These are phyloP conservation scores for Chloroclystis v-ata DNA, from an alignment of 2,888 invertebrate species.

Conservation along the genomic window DNA sequence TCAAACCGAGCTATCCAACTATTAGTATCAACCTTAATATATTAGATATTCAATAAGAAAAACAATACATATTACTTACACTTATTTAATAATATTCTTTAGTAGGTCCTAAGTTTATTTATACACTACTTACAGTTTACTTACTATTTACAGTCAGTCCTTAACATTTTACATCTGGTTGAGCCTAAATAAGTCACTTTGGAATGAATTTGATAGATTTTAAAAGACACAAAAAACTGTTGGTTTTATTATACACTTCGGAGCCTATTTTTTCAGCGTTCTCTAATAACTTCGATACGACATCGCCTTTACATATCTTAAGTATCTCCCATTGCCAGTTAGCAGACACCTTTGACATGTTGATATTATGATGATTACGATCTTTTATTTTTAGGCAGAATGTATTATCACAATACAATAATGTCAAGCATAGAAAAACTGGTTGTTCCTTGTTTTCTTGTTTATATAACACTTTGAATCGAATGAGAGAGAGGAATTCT, in stretches of 20 bases:
- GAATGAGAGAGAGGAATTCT: conserved; percentile 47
- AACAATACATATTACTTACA: no score
- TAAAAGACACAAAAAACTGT: conserved; percentile 49
- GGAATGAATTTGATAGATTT: conserved; percentile 41
- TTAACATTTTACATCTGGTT: no score
- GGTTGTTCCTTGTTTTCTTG: conserved; percentile 43
- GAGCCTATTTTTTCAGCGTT: conserved; percentile 45
- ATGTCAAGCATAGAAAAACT: conserved; percentile 45
- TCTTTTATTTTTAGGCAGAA: conserved; percentile 57
- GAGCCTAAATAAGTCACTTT: no score
- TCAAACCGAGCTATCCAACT: no score
- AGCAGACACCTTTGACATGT: conserved; percentile 46
- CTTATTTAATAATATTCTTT: no score
- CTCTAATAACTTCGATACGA: conserved; percentile 41
- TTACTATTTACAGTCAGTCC: no score
- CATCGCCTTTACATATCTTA: conserved; percentile 49
- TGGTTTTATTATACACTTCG: conserved; percentile 33
- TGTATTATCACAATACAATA: conserved; percentile 39
- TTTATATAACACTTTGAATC: conserved; percentile 55
- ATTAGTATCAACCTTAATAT: no score
- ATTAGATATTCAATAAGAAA: no score
- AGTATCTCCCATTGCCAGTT: conserved; percentile 71
- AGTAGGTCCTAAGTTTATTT: no score
- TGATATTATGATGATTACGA: conserved; percentile 36
- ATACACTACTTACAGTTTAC: no score